Percentiles rank a stretch among this genome's conserved stretches.
Evolutionary conservation across 2,888 invertebrate genomes (phyloP).

Genomic region (Lycaena phlaeas): DNA sequence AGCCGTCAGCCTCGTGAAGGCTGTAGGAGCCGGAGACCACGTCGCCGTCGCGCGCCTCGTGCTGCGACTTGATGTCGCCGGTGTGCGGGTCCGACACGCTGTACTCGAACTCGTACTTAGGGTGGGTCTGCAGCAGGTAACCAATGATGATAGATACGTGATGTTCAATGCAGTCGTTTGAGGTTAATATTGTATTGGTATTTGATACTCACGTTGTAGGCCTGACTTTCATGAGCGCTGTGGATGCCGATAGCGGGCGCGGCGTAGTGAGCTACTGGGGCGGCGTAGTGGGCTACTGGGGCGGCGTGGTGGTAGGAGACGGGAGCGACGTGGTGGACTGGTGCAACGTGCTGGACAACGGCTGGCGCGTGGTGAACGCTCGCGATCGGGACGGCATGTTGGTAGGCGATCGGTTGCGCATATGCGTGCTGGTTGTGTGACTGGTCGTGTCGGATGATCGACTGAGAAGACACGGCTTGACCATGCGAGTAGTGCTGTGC

Average conservation of each 20-base stretch:
- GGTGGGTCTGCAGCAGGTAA: constrained; percentile 40
- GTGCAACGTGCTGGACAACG: constrained; percentile 15
- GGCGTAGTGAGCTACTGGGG: background rate
- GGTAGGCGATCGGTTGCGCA: constrained; percentile 10
- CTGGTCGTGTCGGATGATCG: constrained; percentile 21
- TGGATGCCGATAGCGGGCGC: background rate
- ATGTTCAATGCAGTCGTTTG: constrained; percentile 18
- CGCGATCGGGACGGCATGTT: constrained; percentile 3
- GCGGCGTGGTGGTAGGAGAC: no score
- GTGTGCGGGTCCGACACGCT: constrained; percentile 68
- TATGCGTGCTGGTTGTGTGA: constrained; percentile 17
- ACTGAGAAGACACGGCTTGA: constrained; percentile 19
- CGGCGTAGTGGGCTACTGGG: constrained; percentile 7
- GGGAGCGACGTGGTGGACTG: constrained; percentile 9
- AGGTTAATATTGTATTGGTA: background rate
- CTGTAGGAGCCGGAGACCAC: constrained; percentile 60
- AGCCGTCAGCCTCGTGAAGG: constrained; percentile 69
- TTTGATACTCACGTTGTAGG: constrained; percentile 39
- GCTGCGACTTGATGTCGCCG: constrained; percentile 50
- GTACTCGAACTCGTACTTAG: constrained; percentile 69
- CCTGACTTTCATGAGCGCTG: constrained; percentile 25
- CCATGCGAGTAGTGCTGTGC: constrained; percentile 30
- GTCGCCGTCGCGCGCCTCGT: constrained; percentile 59
- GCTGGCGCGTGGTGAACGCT: constrained; percentile 25
- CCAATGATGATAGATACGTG: constrained; percentile 22